phyloP scores from a whole-genome alignment of 2,888 invertebrate genomes.

The Trachelus iudaicus region DNA sequence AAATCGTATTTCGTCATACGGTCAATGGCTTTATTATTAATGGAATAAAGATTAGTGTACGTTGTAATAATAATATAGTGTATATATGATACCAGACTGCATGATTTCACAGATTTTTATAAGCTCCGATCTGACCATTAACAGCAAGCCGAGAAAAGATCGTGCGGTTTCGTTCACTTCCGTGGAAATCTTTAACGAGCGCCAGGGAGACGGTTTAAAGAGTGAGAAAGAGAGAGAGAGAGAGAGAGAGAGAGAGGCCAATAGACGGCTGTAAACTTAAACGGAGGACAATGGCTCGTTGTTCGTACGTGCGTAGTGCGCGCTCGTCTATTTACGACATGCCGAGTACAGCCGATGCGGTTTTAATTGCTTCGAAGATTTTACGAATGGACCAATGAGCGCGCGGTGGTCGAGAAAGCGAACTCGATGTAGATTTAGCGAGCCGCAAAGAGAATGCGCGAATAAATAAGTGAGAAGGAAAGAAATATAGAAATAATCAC shows the following conservation, averaged over 20 bases:
- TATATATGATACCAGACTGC: neutral
- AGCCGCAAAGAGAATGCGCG: neutral
- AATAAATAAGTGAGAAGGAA: neutral
- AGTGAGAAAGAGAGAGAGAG: too few species aligned
- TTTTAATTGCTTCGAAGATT: constrained; percentile 3
- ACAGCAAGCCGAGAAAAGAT: neutral
- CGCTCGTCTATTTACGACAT: neutral
- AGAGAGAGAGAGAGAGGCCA: neutral
- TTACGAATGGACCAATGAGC: neutral
- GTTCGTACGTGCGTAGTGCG: neutral
- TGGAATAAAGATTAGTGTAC: neutral
- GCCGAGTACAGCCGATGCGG: neutral
- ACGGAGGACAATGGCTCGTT: constrained; percentile 4
- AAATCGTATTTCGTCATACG: constrained; percentile 1
- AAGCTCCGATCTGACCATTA: neutral
- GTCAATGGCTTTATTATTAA: constrained; percentile 1
- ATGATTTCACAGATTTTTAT: neutral
- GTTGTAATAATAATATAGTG: neutral
- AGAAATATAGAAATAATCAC: neutral
- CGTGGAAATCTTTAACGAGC: neutral
- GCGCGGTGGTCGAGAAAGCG: neutral
- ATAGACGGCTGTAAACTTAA: neutral
- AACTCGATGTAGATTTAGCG: neutral
- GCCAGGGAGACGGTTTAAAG: neutral
- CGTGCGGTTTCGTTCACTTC: neutral